Evolutionary conservation across 2,888 invertebrate species (phyloP), one percentile per base, ranked within the genome.

Genomic region (Stegophylla sp.): DNA sequence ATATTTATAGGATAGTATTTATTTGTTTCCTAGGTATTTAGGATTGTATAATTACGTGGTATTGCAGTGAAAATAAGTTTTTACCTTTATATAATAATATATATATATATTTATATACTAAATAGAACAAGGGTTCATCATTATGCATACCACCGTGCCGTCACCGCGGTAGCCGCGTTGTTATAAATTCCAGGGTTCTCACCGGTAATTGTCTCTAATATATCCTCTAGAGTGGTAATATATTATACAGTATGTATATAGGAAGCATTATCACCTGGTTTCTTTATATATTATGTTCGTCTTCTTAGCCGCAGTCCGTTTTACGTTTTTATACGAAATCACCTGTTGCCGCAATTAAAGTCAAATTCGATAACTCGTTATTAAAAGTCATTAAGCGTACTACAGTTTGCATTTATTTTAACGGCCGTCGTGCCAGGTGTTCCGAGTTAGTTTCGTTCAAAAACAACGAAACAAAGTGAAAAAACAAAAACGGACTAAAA

Each of bases 301-400:
- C 28, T 26, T 43, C 43, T 15, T 43, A 26, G 59, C 56, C 51
- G 15, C 17, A 20, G 67, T 5, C 26, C 34, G n/a, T n/a, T n/a
- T n/a, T n/a, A 34, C 51, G 59, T 48, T 23, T 48, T n/a, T n/a
- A n/a, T 69, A 63, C n/a, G 63, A 20, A 69, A 77, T 77, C 77
- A 77, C 77, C 77, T 77, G 77, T 77, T 69, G 28, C 26, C 17
- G 28, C 67, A 77, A 77, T 77, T 77, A 77, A 77, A 67, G 77
- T 69, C 77, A 45, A 67, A 77, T 77, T 69, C 77, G 77, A 77
- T 77, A 77, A 77, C 77, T 77, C 66, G 77, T 77, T 77, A 69
- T 77, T 77, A 69, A 77, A 77, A 77, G 77, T 77, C 77, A 77
- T 77, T 77, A 77, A 77, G 77, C 59, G 67, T n/a, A 69, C 23